Base-by-base conservation (phyloP, 2,797 vertebrate genomes). In the Pipistrellus pygmaeus region DNA sequence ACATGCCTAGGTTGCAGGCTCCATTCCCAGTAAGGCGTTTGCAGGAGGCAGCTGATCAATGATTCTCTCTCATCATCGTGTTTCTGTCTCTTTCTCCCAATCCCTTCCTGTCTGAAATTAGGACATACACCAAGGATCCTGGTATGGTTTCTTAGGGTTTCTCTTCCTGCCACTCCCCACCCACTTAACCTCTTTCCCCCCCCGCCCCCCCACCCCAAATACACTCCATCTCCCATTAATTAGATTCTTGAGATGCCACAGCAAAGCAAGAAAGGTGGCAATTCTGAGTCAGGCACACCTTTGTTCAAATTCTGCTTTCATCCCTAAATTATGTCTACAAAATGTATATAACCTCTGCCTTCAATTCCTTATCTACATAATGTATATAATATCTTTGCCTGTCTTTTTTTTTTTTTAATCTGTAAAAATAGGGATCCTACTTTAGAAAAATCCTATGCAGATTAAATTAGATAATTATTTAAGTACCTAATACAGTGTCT, bases 141-240 rank as follows among this genome's bases (percentile, higher is more conserved):
- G 6, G 2, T 35, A 6, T 73, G 4, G 3, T 12, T 90, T 66
- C 46, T 55, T 51, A 55, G 5, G 25, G 20, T 6, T 73, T 46
- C 0, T 78, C 62, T 46, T 93, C 32, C 30, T 30, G 4, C 14
- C 23, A 25, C 3, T n/a, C 21, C 15, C 20, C 1, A 18, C 8
- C 15, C 5, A 68, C 6, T 13, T 9, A 23, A 0, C 7, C 23
- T 71, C 3, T 14, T 8, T n/a, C 53, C 8, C 20, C 20, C 0
- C 0, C 53, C 1, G 8, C 21, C 53, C 8, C 20, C 20, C 0
- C 0, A 20, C 1, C 20, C 21, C 17, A 62, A 21, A 21, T 4
- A 84, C 25, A 55, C 27, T 87, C 76, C 32, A 14, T 30, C 6
- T 87, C 5, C 9, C 30, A 13, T 66, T 60, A 41, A 48, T 48